Evolutionary conservation across 2,888 invertebrate genomes (phyloP), one percentile per base, ranked within the genome.

Genomic region (Himalopsyche kuldschensis): DNA sequence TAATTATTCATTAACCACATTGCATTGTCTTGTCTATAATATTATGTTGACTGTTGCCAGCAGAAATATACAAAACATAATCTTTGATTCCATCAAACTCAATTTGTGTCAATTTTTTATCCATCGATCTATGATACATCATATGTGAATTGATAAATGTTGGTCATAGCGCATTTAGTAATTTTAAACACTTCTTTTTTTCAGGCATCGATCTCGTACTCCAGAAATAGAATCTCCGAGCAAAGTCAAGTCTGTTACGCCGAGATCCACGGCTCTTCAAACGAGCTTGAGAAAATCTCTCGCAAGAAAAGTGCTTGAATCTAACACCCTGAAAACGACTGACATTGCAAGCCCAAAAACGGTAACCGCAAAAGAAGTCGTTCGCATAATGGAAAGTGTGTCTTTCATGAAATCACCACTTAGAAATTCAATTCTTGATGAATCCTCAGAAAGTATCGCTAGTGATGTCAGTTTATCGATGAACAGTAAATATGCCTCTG

Each of bases 131-230:
- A n/a, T n/a, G n/a, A n/a, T n/a, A n/a, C n/a, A 32, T 8, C 35
- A 6, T 41, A 10, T 8, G 6, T 41, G 10, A 8, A 41, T 10
- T 2, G 10, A 41, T 10, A 41, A 41, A 41, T 8, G 35, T 41
- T 35, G 35, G 1, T n/a, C n/a, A n/a, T n/a, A n/a, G n/a, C n/a
- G n/a, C n/a, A n/a, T n/a, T n/a, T n/a, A n/a, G n/a, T n/a, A n/a
- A n/a, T n/a, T n/a, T 46, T 32, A n/a, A 4, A 17, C 24, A 55
- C 20, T 82, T 48, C 76, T 55, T 75, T 75, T 77, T 32, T 88
- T 88, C 87, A 91, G 91, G 82, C 90, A 89, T 86, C 89, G 90
- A 27, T 89, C 91, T 1, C 91, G 90, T 87, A 92, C 92, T 3
- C 92, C 92, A 10, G 92, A 87, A 76, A 80, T 82, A 10, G 69